Evolutionary conservation across 2,113 vertebrate species (phyloP), one percentile per base, ranked within the genome.

Genomic region (Gymnocephalus cernua): DNA sequence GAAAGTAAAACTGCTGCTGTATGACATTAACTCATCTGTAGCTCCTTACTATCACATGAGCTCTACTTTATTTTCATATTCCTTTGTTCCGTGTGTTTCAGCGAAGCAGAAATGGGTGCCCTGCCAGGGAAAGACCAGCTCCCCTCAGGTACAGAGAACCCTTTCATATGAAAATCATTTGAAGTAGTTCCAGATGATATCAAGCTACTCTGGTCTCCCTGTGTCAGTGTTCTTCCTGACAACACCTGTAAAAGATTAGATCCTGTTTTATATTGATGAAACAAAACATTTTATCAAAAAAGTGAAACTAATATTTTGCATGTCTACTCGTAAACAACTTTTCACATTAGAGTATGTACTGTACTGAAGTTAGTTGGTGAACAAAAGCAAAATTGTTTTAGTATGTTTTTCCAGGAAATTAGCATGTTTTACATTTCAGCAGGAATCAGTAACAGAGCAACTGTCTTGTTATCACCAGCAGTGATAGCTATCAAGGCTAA

Each of bases 91-190:
- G 32, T 84, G 48, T 86, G 23, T 89, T 91, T 62, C 82, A 94
- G 93, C 7, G 0, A 85, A 90, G 77, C 80, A 91, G 87, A 89
- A 83, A 50, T 94, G 93, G 93, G 57, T 90, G 1, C 32, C 57
- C 18, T 74, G 56, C 32, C 80, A 81, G 35, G 77, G 79, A 59
- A 89, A 86, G 87, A 79, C 10, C 0, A 38, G 72, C 67, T 64
- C 48, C 6, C 62, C 18, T 25, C 81, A 90, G 93, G 93, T 94
- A 91, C 51, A 63, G 0, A 64, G 57, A 3, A 5, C 2, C 44
- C 44, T 51, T 32, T 56, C 29, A 53, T 11, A 19, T 6, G 6
- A 51, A 6, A 10, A 4, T 15, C 4, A 41, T 4, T 6, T 54
- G 11, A 56, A 18, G 19, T 2, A 23, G 23, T 11, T 44, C 27